Evolutionary conservation across 2,113 vertebrate species (phyloP), one percentile per base, ranked within the genome.

Genomic region (Rhea americana): DNA sequence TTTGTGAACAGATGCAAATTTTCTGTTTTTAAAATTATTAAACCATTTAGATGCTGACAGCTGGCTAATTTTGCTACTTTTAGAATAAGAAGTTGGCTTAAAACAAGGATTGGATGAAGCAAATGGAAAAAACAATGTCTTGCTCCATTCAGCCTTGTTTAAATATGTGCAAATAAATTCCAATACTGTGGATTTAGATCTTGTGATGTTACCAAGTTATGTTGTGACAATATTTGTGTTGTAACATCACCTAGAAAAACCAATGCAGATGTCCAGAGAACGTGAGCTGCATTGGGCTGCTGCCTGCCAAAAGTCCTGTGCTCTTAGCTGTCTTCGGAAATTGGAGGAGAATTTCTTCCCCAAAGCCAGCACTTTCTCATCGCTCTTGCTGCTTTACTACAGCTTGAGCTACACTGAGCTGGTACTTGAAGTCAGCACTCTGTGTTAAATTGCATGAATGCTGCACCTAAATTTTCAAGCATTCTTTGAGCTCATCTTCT

Each of bases 91-190:
- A 74, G 8, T 93, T 96, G 93, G 94, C 94, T 94, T 85, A 14
- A 78, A 75, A 5, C 62, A 66, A 15, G 58, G 89, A 45, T 85
- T 94, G 95, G 91, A 91, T 76, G 86, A 80, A 91, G 83, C 63
- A 48, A 90, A 9, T 94, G 95, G 94, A 91, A 88, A 95, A 96
- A 89, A 51, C 73, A 91, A 32, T 56, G 70, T 76, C 55, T 82
- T 83, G 83, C 86, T 94, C 74, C 86, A 66, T 94, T 93, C 86
- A 93, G 26, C 50, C 37, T 81, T 5, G 19, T 58, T 95, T 79
- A 89, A 94, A 81, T 73, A 58, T 73, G 88, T 83, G 79, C 82
- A 84, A 89, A 90, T 93, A 90, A 90, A 96, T 95, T 66, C 93
- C 71, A 63, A 0, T 66, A 1, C 41, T 2, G 12, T 50, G 62